phyloP scores from a whole-genome alignment of 2,113 vertebrate species.

The Chascanopsetta lugubris region DNA sequence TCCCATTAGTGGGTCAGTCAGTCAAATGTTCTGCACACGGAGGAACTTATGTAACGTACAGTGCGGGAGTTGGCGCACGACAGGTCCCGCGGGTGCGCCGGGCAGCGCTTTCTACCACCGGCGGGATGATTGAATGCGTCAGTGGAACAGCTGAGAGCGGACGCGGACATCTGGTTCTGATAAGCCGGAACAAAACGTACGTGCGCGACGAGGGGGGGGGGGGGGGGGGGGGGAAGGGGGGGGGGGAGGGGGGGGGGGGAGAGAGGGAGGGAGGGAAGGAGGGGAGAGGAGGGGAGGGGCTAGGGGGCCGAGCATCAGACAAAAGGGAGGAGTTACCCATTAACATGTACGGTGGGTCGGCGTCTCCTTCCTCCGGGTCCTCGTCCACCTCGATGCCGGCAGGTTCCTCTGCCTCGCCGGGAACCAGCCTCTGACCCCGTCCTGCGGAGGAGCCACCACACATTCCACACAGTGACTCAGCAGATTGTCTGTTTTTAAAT shows the following conservation, averaged over 20 bases:
- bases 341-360: slow-evolving; percentile 50
- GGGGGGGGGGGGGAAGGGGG: not conserved
- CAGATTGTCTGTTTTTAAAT: too few species aligned
- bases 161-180: slow-evolving; percentile 18
- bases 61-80: not conserved
- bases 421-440: slow-evolving; percentile 77
- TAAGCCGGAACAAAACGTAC: not conserved
- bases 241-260: not conserved
- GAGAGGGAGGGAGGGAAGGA: not conserved
- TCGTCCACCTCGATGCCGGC: slow-evolving; percentile 57
- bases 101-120: too few species aligned
- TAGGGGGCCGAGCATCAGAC: not conserved
- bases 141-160: not conserved
- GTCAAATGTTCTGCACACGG: not conserved
- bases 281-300: too few species aligned
- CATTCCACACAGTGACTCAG: not conserved
- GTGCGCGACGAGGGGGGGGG: not conserved
- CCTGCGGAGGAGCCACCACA: slow-evolving; percentile 68
- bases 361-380: slow-evolving; percentile 53
- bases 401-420: slow-evolving; percentile 54
- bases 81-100: not conserved
- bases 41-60: slow-evolving; percentile 13
- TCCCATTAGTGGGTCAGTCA: slow-evolving; percentile 11
- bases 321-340: slow-evolving; percentile 66
- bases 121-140: not conserved